Percentiles rank a stretch among this genome's conserved stretches.
phyloP scores from a whole-genome alignment of 2,797 vertebrate genomes.

The Xerus rutilus region DNA sequence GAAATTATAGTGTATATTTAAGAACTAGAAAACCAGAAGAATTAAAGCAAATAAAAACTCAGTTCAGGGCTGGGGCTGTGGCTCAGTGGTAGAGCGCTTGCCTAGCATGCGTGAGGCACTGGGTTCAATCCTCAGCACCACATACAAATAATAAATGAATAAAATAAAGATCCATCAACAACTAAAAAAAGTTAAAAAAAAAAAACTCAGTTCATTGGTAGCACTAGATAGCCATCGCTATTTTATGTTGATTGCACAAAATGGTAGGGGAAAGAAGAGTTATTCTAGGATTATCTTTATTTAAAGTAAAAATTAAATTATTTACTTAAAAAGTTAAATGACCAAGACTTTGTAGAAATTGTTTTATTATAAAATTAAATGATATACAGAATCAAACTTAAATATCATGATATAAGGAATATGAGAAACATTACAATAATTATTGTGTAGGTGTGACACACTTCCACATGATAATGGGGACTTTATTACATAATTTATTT shows the following conservation, averaged over 20 bases:
- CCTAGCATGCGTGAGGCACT: too few relatives aligned
- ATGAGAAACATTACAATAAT: slow-evolving; percentile 62
- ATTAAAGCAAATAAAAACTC: not conserved
- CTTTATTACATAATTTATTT: slow-evolving; percentile 24
- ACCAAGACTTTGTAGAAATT: not conserved
- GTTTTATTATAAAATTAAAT: slow-evolving; percentile 50
- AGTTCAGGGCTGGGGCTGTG: not conserved
- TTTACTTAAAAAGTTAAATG: slow-evolving; percentile 67
- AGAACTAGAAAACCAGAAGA: slow-evolving; percentile 36
- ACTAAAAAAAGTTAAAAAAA: slow-evolving; percentile 38
- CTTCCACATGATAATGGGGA: not conserved
- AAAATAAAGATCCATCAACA: not conserved
- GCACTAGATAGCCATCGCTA: not conserved
- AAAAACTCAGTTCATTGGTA: not conserved
- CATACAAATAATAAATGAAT: too few relatives aligned
- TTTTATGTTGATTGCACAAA: not conserved
- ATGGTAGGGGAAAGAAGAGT: not conserved
- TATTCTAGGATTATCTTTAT: not conserved
- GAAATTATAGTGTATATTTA: slow-evolving; percentile 22
- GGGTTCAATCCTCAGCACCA: too few relatives aligned
- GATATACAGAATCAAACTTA: slow-evolving; percentile 51
- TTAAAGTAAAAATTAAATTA: slow-evolving; percentile 55
- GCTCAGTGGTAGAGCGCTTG: too few relatives aligned
- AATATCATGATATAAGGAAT: slow-evolving; percentile 61
- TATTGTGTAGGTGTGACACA: not conserved